A percentile compares a stretch with the other conserved stretches of the same genome.
Evolutionary conservation across 2,888 invertebrate species (phyloP).

Genomic region (Amiota communis): DNA sequence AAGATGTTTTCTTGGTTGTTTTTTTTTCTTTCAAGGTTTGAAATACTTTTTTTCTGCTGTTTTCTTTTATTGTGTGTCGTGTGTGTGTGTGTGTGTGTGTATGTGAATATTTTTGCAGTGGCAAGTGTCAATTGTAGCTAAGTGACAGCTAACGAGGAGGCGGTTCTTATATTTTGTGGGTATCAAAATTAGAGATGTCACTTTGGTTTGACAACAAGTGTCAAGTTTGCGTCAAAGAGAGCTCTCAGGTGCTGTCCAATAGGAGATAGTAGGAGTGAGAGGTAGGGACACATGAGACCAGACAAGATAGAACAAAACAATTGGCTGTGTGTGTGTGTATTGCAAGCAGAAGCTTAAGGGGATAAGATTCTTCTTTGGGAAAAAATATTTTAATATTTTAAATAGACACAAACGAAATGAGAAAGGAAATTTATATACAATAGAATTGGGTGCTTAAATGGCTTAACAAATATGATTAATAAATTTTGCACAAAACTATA

Average conservation of each 20-base stretch:
- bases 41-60: neutral
- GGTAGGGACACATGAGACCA: no score
- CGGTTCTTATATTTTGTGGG: slow-evolving; percentile 51
- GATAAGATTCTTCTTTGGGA: neutral
- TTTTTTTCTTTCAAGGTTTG: slow-evolving; percentile 58
- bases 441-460: slow-evolving; percentile 3
- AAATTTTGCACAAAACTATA: neutral
- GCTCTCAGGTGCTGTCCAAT: no score
- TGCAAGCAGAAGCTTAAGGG: neutral
- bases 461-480: slow-evolving; percentile 8
- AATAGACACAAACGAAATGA: neutral
- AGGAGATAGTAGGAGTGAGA: no score
- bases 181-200: slow-evolving; percentile 26
- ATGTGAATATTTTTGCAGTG: slow-evolving; percentile 36
- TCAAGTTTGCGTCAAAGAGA: slow-evolving; percentile 43
- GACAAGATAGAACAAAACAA: neutral
- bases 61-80: slow-evolving; percentile 37
- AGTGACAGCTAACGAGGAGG: slow-evolving; percentile 33
- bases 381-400: neutral
- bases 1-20: neutral
- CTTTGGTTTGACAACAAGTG: slow-evolving; percentile 62
- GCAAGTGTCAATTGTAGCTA: slow-evolving; percentile 57
- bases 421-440: neutral
- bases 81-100: neutral
- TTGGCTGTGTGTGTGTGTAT: neutral